Evolutionary conservation across 2,113 vertebrate species (phyloP).

Genomic region (Nibea coibor): DNA sequence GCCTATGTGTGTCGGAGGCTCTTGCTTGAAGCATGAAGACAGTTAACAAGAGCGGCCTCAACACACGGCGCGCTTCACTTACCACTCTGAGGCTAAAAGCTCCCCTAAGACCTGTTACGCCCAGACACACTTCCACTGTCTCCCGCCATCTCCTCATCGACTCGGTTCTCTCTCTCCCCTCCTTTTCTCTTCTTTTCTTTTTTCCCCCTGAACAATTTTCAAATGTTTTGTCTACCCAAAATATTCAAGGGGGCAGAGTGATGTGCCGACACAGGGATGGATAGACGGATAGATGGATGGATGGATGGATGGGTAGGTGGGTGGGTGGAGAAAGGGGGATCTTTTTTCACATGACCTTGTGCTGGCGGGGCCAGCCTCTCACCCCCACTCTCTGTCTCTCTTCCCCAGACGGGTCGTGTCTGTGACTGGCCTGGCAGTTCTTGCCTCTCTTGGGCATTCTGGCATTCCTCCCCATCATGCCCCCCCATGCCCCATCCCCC

Average conservation of each 20-base stretch:
- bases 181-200: neutral
- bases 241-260: slow-evolving; percentile 29
- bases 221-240: slow-evolving; percentile 47
- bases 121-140: slow-evolving; percentile 68
- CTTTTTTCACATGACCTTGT: slow-evolving; percentile 82
- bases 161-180: neutral
- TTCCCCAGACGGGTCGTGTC: slow-evolving; percentile 85
- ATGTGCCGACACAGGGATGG: slow-evolving; percentile 27
- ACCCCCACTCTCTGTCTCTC: slow-evolving; percentile 63
- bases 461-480: slow-evolving; percentile 86
- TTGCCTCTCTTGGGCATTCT: slow-evolving; percentile 92
- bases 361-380: slow-evolving; percentile 67
- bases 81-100: slow-evolving; percentile 71
- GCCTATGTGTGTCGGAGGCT: neutral
- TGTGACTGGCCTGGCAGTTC: slow-evolving; percentile 87
- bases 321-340: slow-evolving; percentile 64
- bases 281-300: neutral
- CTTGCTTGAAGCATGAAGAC: slow-evolving; percentile 13
- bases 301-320: slow-evolving; percentile 17
- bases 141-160: slow-evolving; percentile 39
- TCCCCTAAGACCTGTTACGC: slow-evolving; percentile 67
- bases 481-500: slow-evolving; percentile 63
- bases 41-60: slow-evolving; percentile 54
- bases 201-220: neutral
- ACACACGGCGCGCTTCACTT: slow-evolving; percentile 74